Evolutionary conservation across 2,113 vertebrate species (phyloP), one percentile per base, ranked within the genome.

Genomic region (Eclectus roratus): DNA sequence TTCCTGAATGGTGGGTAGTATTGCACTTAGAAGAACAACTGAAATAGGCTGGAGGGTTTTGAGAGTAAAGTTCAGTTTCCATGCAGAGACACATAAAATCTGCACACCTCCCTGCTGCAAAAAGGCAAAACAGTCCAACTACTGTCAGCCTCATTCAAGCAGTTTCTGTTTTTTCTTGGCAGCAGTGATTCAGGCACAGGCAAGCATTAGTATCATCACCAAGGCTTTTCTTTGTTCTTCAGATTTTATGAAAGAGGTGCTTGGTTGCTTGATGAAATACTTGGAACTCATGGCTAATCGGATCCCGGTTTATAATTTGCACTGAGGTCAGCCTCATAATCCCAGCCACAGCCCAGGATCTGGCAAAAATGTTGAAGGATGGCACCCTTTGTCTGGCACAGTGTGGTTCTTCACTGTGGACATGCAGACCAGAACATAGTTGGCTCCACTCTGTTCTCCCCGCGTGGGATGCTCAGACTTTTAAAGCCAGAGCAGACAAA

Each of bases 341-440:
- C 44, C 37, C 43, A 80, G 68, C 4, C 27, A 58, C 25, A 78
- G 58, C 11, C 44, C 25, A 25, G 7, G 17, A n/a, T 43, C 20
- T 85, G 33, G 5, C 8, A 28, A 12, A 78, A 94, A 25, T 17
- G 27, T 16, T 91, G 44, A 49, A 64, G 46, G 20, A 18, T 66
- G 41, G 33, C 19, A 83, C 11, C 5, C 20, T 69, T 53, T 31
- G 43, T 35, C 27, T 46, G 46, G 23, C 33, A 63, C 6, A 19
- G 27, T 2, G 5, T n/a, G 28, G 3, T 20, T 82, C 41, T 70
- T 92, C 31, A 41, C 37, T 0, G 0, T 16, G 64, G 43, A 46
- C 3, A 7, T 2, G 24, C 43, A 73, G n/a, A 86, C 25, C 9
- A 50, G 50, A 43, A 17, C 13, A n/a, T 83, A 31, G 6, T 69